These are phyloP conservation scores for Chelidonichthys spinosus DNA, from an alignment of 2,797 vertebrate genomes.

Conservation along the genomic window DNA sequence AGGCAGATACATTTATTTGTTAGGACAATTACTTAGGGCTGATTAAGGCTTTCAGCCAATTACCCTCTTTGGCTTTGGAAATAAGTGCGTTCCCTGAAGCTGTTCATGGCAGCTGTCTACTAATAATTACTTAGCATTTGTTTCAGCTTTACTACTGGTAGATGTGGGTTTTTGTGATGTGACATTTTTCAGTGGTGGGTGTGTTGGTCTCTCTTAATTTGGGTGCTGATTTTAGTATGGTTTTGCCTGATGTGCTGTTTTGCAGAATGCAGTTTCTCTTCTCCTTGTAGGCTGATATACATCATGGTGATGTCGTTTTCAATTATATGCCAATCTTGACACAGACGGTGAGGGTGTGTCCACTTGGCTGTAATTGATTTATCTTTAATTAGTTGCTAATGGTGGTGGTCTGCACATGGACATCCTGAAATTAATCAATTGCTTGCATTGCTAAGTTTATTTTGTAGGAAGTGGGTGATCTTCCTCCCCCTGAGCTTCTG, in stretches of 20 bases:
- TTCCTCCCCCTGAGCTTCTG: too few species aligned
- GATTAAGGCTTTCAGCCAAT: slow-evolving; percentile 51
- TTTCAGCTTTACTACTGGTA: slow-evolving; percentile 2
- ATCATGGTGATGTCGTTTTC: slow-evolving; percentile 25
- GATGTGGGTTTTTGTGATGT: neutral
- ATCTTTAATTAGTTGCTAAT: too few species aligned
- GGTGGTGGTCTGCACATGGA: too few species aligned
- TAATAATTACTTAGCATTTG: slow-evolving; percentile 39
- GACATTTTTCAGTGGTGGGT: neutral
- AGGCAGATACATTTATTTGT: slow-evolving; percentile 42
- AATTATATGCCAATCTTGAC: too few species aligned
- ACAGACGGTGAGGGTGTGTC: too few species aligned
- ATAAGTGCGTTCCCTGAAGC: slow-evolving; percentile 36
- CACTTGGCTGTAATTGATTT: too few species aligned
- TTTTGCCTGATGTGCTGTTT: neutral
- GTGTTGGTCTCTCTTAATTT: neutral
- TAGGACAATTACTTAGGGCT: slow-evolving; percentile 44
- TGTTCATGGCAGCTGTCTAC: slow-evolving; percentile 29
- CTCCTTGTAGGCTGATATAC: slow-evolving; percentile 18
- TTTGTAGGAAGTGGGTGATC: too few species aligned
- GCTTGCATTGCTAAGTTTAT: too few species aligned
- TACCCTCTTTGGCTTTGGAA: slow-evolving; percentile 34
- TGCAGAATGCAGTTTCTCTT: neutral
- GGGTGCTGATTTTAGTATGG: neutral
- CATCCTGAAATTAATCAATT: too few species aligned